phyloP scores from a whole-genome alignment of 1,140 invertebrate genomes.

The Magallana ariakensis region DNA sequence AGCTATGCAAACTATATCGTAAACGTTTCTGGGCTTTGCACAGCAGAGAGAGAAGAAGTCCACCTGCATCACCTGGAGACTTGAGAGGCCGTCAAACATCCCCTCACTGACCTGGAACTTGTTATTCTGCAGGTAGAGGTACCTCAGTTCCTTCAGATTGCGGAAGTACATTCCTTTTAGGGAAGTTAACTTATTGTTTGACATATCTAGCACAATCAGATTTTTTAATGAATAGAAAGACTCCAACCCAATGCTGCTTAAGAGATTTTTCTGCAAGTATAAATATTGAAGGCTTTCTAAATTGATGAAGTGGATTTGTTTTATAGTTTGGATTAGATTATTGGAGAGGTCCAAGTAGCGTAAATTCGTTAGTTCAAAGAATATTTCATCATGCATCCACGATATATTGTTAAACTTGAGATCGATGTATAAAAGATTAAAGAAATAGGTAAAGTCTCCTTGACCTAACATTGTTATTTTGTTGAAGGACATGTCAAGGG shows the following conservation, averaged over 20 bases:
- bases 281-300: background rate
- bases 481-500: background rate
- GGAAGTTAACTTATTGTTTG: conserved; percentile 5
- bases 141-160: background rate
- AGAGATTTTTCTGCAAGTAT: background rate
- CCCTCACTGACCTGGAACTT: background rate
- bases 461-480: background rate
- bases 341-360: background rate
- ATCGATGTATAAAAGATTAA: background rate
- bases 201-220: background rate
- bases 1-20: conserved; percentile 78
- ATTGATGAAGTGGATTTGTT: background rate
- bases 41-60: conserved; percentile 83
- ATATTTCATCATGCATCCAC: background rate
- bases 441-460: background rate
- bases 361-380: background rate
- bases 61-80: background rate
- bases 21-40: conserved; percentile 75
- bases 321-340: background rate
- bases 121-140: background rate
- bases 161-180: background rate
- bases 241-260: background rate
- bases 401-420: background rate
- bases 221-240: background rate
- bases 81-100: conserved; percentile 14